Evolutionary conservation across 2,113 vertebrate species (phyloP).

Genomic region (Marcusenius ussheri): DNA sequence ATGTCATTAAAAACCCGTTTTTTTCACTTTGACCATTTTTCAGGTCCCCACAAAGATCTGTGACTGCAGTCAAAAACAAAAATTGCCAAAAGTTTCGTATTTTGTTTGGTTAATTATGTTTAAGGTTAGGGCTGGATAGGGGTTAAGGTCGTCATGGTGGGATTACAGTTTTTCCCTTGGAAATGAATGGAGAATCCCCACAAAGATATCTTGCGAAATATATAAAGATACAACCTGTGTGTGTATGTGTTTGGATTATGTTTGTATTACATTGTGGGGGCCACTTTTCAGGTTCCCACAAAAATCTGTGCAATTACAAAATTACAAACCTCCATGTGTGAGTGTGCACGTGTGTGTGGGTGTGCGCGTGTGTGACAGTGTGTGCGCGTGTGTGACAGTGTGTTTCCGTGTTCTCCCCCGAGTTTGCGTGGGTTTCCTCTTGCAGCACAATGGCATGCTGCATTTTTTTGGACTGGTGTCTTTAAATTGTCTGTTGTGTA

Average conservation of each 20-base stretch:
- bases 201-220: not conserved
- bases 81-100: not conserved
- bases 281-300: too few species aligned
- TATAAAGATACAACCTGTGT: not conserved
- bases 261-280: not conserved
- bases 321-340: not conserved
- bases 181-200: not conserved
- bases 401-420: not conserved
- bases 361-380: not conserved
- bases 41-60: not conserved
- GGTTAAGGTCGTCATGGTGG: not conserved
- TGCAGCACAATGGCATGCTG: not conserved
- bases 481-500: not conserved
- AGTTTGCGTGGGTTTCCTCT: not conserved
- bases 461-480: not conserved
- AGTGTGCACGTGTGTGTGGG: not conserved
- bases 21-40: not conserved
- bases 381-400: not conserved
- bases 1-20: not conserved
- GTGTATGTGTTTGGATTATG: not conserved
- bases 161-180: not conserved
- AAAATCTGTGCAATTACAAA: too few species aligned
- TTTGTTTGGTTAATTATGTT: not conserved
- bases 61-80: not conserved
- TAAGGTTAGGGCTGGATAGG: not conserved